Base-by-base conservation (phyloP, 2,797 vertebrate species). In the Platyrinchus mystaceus region DNA sequence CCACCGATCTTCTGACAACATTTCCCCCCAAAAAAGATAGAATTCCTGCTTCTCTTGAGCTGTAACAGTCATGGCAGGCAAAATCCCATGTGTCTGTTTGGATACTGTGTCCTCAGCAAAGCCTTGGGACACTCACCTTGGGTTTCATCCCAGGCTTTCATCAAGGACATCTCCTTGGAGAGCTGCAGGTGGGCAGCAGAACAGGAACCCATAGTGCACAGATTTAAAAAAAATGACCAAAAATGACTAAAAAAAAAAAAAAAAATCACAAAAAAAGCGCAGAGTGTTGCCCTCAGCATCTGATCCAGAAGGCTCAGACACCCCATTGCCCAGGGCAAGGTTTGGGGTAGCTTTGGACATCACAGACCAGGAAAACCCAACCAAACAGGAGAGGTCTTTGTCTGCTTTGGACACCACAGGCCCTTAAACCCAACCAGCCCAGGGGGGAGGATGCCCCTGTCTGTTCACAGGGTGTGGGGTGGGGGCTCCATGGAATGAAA, bases 151-250 rank as follows among this genome's bases (percentile, higher is more conserved):
- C 37, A 37, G 11, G 37, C 9, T 37, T 37, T 37, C 37, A 37
- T 37, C 37, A 8, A 11, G 37, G 37, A 37, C 37, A 37, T 37
- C 37, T 37, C 37, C 37, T 37, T 37, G 37, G 37, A 37, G 37
- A 37, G 37, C 37, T 37, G 37, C 37, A 32, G 66, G 34, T 34
- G 44, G 74, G 21, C 5, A 44, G 70, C 16, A 21, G 71, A 5
- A 4, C 13, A 27, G 64, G 15, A 44, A 39, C 17, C 10, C 18
- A 12, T 22, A 13, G 39, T 30, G 9, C 17, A 17, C 4, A 5
- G 10, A 27, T 12, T n/a, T 5, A 4, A 8, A 39, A 8, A 39
- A 22, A 17, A 8, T 18, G 10, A 3, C 2, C 3, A 3, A 4
- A 26, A 12, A 2, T 37, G 5, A 26, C 55, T 3, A 12, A 23